These are phyloP conservation scores for Cyclopterus lumpus DNA, from an alignment of 2,797 vertebrate genomes.

Conservation along the genomic window DNA sequence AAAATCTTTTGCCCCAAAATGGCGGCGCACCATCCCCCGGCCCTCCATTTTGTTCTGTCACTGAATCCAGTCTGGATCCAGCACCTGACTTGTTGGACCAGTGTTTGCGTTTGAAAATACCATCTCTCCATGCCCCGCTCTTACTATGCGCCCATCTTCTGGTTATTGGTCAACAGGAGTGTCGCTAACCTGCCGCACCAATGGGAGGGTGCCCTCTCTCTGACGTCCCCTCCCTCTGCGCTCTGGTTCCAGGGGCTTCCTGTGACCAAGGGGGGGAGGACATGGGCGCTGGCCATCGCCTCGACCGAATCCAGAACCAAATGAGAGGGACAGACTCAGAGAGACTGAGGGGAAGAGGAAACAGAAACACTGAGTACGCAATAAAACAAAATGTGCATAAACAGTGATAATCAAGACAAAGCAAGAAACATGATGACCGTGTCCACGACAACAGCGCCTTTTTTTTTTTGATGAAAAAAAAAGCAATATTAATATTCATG, in stretches of 20 bases:
- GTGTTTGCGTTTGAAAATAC: constrained; percentile 75
- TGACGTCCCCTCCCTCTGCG: constrained; percentile 52
- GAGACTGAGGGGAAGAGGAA: constrained; percentile 28
- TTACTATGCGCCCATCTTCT: constrained; percentile 70
- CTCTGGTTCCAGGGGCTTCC: constrained; percentile 73
- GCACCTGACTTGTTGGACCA: constrained; percentile 77
- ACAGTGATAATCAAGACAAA: constrained; percentile 42
- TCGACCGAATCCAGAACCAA: constrained; percentile 61
- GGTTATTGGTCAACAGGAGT: constrained; percentile 62
- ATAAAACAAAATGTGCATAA: constrained; percentile 11
- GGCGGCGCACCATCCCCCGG: constrained; percentile 67
- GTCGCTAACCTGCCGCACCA: constrained; percentile 67
- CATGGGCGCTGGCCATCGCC: constrained; percentile 70
- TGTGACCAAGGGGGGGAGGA: constrained; percentile 41
- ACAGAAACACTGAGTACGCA: constrained; percentile 39
- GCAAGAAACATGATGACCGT: constrained; percentile 16
- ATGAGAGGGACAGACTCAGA: constrained; percentile 37
- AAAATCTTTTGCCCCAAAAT: constrained; percentile 80
- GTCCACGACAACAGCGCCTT: constrained; percentile 18
- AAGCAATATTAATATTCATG: constrained; percentile 80
- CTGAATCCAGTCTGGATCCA: constrained; percentile 71
- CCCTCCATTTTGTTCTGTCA: constrained; percentile 81
- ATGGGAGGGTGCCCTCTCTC: constrained; percentile 47
- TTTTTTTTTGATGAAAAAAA: constrained; percentile 26
- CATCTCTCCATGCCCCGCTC: constrained; percentile 68